Percentiles rank a stretch among this genome's conserved stretches.
Evolutionary conservation across 2,888 invertebrate species (phyloP).

Genomic region (Ptilodon capucinus): DNA sequence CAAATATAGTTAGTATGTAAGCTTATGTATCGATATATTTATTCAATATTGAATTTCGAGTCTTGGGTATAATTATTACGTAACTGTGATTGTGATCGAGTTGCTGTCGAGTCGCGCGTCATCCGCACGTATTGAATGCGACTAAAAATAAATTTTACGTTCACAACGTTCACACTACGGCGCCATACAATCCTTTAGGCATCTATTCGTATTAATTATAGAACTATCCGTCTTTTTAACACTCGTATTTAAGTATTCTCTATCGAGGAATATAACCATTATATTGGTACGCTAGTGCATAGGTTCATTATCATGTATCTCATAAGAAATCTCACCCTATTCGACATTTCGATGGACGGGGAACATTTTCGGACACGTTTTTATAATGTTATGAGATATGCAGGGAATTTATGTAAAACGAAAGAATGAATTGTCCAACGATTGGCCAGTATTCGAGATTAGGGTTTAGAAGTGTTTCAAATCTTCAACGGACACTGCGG

Average conservation of each 20-base stretch:
- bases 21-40: slow-evolving; percentile 6
- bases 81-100: background rate
- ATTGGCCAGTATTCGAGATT: slow-evolving; percentile 63
- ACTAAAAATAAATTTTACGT: slow-evolving; percentile 19
- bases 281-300: slow-evolving; percentile 22
- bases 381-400: background rate
- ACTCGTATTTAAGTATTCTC: slow-evolving; percentile 33
- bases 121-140: slow-evolving; percentile 17
- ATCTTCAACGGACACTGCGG: background rate
- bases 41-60: slow-evolving; percentile 19
- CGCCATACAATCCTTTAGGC: slow-evolving; percentile 32
- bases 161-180: slow-evolving; percentile 17
- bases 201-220: slow-evolving; percentile 30
- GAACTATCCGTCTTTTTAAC: slow-evolving; percentile 39
- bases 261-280: slow-evolving; percentile 29
- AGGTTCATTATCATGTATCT: slow-evolving; percentile 9
- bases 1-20: slow-evolving; percentile 38
- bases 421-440: slow-evolving; percentile 40
- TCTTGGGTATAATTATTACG: slow-evolving; percentile 1
- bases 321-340: background rate
- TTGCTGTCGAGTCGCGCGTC: background rate
- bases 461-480: slow-evolving; percentile 9
- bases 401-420: slow-evolving; percentile 1
- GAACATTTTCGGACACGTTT: background rate
- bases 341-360: background rate